phyloP scores from a whole-genome alignment of 1,140 invertebrate species.

The Micrasema longulum region DNA sequence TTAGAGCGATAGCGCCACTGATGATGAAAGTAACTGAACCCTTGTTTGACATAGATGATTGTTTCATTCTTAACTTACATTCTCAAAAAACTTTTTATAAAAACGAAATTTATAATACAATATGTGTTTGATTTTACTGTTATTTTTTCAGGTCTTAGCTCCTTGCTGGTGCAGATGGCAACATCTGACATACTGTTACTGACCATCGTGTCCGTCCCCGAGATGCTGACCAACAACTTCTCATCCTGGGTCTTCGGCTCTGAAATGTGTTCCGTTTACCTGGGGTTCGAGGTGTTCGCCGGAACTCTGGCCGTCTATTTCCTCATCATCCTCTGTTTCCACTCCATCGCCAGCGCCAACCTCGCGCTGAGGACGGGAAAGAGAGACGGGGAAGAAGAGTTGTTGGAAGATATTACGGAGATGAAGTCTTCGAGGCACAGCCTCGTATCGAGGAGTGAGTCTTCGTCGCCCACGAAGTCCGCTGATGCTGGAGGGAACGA shows the following conservation, averaged over 20 bases:
- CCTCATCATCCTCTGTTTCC: slow-evolving; percentile 66
- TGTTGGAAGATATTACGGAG: slow-evolving; percentile 53
- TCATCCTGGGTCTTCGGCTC: slow-evolving; percentile 66
- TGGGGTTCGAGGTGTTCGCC: slow-evolving; percentile 66
- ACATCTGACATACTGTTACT: slow-evolving; percentile 64
- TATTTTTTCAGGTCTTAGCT: slow-evolving; percentile 67
- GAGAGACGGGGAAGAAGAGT: slow-evolving; percentile 66
- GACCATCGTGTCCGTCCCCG: slow-evolving; percentile 61
- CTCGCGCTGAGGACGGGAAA: slow-evolving; percentile 59
- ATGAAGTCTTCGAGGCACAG: slow-evolving; percentile 64
- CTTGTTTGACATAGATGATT: no score
- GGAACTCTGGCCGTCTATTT: slow-evolving; percentile 68
- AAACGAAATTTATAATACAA: no score
- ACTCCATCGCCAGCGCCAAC: slow-evolving; percentile 68
- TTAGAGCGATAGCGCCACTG: no score
- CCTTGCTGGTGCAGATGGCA: slow-evolving; percentile 67
- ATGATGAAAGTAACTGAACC: no score
- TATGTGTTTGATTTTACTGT: no score
- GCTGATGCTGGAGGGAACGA: slow-evolving; percentile 66
- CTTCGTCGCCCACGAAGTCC: slow-evolving; percentile 61
- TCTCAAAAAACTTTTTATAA: no score
- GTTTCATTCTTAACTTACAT: no score
- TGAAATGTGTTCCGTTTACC: slow-evolving; percentile 63
- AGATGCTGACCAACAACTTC: slow-evolving; percentile 64
- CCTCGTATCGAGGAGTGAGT: slow-evolving; percentile 62